Percentiles rank a stretch among this genome's conserved stretches.
phyloP scores from a whole-genome alignment of 2,797 vertebrate species.

The Brachyalestes nurse region DNA sequence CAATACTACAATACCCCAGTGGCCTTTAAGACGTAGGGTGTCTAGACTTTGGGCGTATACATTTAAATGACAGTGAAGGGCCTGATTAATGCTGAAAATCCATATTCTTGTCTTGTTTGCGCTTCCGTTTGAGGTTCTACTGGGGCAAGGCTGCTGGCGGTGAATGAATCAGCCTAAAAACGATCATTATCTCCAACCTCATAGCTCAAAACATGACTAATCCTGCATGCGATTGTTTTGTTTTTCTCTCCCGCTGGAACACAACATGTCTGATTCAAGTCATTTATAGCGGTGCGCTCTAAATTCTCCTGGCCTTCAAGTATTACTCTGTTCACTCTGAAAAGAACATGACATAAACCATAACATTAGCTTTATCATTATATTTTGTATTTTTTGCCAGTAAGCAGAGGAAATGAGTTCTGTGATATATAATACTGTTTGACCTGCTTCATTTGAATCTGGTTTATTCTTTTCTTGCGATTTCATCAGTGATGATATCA shows the following conservation, averaged over 20 bases:
- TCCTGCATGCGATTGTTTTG: background rate
- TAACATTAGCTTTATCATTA: background rate
- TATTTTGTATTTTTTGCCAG: background rate
- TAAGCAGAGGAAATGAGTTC: background rate
- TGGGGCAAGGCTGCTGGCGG: background rate
- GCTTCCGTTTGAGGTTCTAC: background rate
- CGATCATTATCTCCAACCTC: conserved; percentile 1
- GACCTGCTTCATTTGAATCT: background rate
- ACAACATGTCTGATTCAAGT: background rate
- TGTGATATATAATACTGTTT: background rate
- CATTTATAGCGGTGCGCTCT: background rate
- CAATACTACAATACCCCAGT: background rate
- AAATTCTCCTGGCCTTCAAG: background rate
- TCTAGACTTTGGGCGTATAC: no score
- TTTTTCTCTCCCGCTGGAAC: conserved; percentile 2
- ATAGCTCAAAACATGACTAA: conserved; percentile 21
- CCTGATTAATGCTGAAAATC: background rate
- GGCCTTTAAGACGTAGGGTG: background rate
- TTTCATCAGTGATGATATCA: background rate
- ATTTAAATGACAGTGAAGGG: background rate
- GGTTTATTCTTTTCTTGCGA: background rate
- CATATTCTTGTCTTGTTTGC: background rate
- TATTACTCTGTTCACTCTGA: conserved; percentile 1
- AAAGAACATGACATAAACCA: background rate
- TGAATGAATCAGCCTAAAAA: conserved; percentile 15